A percentile compares a stretch with the other conserved stretches of the same genome.
Evolutionary conservation across 2,797 vertebrate genomes (phyloP).

Genomic region (Cirrhinus molitorella): DNA sequence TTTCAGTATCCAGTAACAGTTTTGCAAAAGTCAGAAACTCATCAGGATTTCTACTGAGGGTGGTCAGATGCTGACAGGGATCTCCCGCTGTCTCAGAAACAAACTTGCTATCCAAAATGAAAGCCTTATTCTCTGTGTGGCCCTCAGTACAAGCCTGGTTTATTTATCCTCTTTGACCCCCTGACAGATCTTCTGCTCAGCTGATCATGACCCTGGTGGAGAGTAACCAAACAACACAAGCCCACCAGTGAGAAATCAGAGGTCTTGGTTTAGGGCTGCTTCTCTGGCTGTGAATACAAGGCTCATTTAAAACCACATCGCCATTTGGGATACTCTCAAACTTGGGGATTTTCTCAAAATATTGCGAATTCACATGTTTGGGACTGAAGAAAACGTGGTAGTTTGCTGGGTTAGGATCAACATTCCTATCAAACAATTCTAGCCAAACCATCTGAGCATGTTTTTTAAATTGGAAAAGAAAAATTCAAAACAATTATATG

Average conservation of each 20-base stretch:
- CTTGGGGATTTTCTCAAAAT: constrained; percentile 1
- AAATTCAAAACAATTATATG: not conserved
- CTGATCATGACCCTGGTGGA: constrained; percentile 46
- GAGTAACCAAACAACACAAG: constrained; percentile 48
- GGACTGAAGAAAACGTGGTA: not conserved
- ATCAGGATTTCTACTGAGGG: constrained; percentile 29
- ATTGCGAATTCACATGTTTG: constrained; percentile 1
- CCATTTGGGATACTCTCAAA: not conserved
- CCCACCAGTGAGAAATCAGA: constrained; percentile 50
- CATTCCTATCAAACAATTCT: constrained; percentile 13
- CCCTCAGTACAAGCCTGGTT: constrained; percentile 51
- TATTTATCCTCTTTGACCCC: constrained; percentile 64
- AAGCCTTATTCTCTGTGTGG: constrained; percentile 60
- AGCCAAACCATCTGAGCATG: not conserved
- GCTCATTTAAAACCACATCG: constrained; percentile 22
- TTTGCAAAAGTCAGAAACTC: constrained; percentile 23
- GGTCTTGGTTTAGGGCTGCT: constrained; percentile 36
- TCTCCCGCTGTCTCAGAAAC: constrained; percentile 73
- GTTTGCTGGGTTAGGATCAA: not conserved
- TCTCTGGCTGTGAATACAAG: constrained; percentile 17
- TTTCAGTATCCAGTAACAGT: constrained; percentile 6
- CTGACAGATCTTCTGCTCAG: constrained; percentile 47
- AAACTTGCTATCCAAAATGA: constrained; percentile 69
- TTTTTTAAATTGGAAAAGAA: not conserved
- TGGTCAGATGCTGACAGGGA: constrained; percentile 56